These are phyloP conservation scores for Naja naja DNA, from an alignment of 2,113 vertebrate species.

Conservation along the genomic window DNA sequence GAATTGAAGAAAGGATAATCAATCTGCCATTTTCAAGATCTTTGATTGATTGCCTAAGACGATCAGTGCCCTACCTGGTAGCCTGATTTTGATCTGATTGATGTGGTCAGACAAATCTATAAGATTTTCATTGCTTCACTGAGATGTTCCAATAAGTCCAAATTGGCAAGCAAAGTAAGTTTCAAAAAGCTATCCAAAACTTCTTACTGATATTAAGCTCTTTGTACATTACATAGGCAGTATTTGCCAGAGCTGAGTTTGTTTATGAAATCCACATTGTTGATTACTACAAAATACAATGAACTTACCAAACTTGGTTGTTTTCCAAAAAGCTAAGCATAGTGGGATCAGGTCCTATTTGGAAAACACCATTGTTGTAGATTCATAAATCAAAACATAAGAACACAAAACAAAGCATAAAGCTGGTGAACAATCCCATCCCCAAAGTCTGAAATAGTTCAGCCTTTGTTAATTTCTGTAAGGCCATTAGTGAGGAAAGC, in stretches of 20 bases:
- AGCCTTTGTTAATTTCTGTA: background rate
- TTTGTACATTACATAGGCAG: background rate
- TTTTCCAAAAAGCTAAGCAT: background rate
- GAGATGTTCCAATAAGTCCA: background rate
- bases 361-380: background rate
- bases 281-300: background rate
- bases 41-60: background rate
- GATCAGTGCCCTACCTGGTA: background rate
- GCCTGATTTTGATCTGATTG: background rate
- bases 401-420: background rate
- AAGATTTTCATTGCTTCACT: background rate
- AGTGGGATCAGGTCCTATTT: background rate
- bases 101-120: background rate
- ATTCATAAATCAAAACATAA: background rate
- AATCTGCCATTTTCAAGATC: background rate
- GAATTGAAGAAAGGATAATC: background rate
- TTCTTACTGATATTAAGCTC: background rate
- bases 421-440: background rate
- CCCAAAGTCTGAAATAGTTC: background rate
- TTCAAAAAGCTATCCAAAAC: background rate
- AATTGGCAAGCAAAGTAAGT: background rate
- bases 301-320: background rate
- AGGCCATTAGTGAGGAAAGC: background rate
- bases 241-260: background rate
- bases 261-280: background rate